Evolutionary conservation across 2,797 vertebrate species (phyloP).

Genomic region (Onychomys arenicola): DNA sequence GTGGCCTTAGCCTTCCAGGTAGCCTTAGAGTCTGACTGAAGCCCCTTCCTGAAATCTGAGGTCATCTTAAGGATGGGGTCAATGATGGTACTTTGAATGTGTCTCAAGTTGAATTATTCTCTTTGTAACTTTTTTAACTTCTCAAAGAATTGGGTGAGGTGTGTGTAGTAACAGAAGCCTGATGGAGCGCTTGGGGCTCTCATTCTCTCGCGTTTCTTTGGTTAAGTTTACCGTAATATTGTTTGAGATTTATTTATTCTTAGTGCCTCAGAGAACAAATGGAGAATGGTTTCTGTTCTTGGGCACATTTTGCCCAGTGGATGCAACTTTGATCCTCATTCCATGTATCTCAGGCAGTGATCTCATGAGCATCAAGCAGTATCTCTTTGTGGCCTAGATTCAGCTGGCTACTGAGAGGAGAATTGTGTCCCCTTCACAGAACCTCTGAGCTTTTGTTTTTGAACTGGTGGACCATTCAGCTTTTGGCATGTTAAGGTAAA

Average conservation of each 20-base stretch:
- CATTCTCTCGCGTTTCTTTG: background rate
- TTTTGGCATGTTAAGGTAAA: background rate
- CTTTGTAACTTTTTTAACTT: constrained; percentile 5
- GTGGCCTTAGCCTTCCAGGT: constrained; percentile 69
- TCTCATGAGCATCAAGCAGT: background rate
- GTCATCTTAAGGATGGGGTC: constrained; percentile 12
- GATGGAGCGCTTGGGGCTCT: background rate
- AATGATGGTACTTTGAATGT: background rate
- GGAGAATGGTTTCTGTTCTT: constrained; percentile 43
- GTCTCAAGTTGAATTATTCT: constrained; percentile 20
- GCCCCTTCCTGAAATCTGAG: background rate
- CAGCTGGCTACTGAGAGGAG: background rate
- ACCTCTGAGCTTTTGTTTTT: background rate
- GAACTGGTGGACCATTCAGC: background rate
- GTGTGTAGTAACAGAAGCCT: background rate
- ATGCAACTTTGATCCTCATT: constrained; percentile 65
- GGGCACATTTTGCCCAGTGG: constrained; percentile 67
- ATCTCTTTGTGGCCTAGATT: background rate
- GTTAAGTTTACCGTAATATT: background rate
- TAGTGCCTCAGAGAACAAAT: constrained; percentile 54
- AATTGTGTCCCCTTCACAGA: background rate
- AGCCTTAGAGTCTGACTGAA: constrained; percentile 65
- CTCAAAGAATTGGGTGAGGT: background rate
- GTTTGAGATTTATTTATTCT: constrained; percentile 63
- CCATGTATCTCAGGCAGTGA: constrained; percentile 67